A percentile compares a stretch with the other conserved stretches of the same genome.
Conservation (phyloP, 2,888 invertebrate species). For the Leptopilina syphax region DNA sequence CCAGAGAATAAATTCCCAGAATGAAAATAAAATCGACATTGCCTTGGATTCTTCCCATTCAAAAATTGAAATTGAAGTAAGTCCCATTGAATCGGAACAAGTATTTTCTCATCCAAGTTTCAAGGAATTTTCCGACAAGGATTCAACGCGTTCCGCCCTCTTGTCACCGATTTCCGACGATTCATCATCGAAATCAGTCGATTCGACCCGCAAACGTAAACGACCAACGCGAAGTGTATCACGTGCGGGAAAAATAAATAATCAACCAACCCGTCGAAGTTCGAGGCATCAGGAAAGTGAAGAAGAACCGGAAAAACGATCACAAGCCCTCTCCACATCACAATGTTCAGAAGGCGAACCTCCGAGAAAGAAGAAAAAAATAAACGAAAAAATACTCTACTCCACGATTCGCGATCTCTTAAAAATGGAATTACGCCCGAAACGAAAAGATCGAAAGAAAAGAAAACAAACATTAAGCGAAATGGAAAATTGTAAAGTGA, state of each 20-base stretch:
- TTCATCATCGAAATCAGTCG: not conserved
- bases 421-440: conserved; percentile 20
- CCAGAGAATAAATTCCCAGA: conserved; percentile 5
- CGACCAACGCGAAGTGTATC: conserved; percentile 37
- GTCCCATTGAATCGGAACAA: not conserved
- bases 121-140: not conserved
- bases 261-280: conserved; percentile 39
- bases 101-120: not conserved
- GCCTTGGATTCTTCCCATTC: too few relatives aligned
- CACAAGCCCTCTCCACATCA: not conserved
- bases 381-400: not conserved
- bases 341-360: not conserved
- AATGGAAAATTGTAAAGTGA: conserved; percentile 69
- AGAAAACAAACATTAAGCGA: conserved; percentile 55
- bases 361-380: conserved; percentile 40
- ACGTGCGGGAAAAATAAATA: not conserved
- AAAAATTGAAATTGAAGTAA: too few relatives aligned
- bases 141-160: not conserved
- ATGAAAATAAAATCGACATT: not conserved
- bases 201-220: conserved; percentile 29
- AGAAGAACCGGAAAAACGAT: conserved; percentile 37
- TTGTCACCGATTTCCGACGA: conserved; percentile 19
- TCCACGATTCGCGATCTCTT: conserved; percentile 4
- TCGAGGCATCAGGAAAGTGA: conserved; percentile 47
- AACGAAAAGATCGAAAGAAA: conserved; percentile 49